Evolutionary conservation across 37 sponge, comb jelly and placozoan genomes (phyloP), one percentile per base, ranked within the genome.

Genomic region (Lycopodina hypogea): DNA sequence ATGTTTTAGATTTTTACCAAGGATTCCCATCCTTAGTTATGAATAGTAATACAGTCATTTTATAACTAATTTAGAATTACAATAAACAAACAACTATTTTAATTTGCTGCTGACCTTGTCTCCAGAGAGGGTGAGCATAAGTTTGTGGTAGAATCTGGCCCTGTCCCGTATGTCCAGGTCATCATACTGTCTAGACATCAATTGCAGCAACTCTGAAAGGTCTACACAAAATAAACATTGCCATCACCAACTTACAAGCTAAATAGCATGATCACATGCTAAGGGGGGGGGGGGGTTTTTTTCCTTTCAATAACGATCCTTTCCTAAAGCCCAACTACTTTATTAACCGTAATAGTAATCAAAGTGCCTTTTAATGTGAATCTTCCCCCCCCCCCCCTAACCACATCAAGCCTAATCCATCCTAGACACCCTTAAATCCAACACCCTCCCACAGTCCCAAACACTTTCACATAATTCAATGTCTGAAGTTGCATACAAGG

Each of bases 121-220:
- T 74, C 69, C 78, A 22, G 89, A 89, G 24, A 89, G 80, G 7
- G 79, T 83, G 1, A 89, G 63, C 41, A 89, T 14, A 11, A 89
- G 78, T 64, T 89, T 83, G 28, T 68, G 84, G 48, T 89, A 89
- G 36, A 89, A 83, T 36, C 69, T 55, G n/a, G 89, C 84, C 22
- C 89, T 78, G 76, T 89, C 89, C 39, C 61, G 57, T 52, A 89
- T 78, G 24, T 89, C 89, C 26, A 83, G 63, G 52, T 87, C 87
- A 42, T 33, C n/a, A 37, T 71, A 87, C 22, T 75, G 24, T 14
- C 40, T 33, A 14, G 77, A 53, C 19, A 87, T 71, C 38, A 68
- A 35, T 40, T 67, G 42, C 45, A 83, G 78, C 34, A 83, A 55
- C 29, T 78, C 65, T 14, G 80, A 60, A 63, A 83, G 52, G 59